Conservation (phyloP, 2,888 invertebrate species). For the Ornithoptera priamus region DNA sequence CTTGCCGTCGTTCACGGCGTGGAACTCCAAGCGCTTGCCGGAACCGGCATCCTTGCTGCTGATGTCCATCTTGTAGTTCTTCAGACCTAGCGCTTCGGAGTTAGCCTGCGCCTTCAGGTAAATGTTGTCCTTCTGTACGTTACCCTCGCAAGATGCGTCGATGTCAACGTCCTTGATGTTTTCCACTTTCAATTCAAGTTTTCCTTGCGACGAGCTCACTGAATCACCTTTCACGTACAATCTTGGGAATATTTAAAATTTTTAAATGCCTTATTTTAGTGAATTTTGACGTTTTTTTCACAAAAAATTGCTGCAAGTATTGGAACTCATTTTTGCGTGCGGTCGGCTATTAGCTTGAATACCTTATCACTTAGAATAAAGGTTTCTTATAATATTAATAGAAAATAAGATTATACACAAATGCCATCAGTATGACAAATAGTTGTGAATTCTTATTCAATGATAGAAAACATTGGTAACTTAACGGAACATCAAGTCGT, state of each 20-base stretch:
- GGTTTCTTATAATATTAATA: too few relatives aligned
- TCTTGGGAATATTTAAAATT: slow-evolving; percentile 40
- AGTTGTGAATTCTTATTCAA: too few relatives aligned
- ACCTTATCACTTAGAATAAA: too few relatives aligned
- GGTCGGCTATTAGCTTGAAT: too few relatives aligned
- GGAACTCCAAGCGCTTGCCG: slow-evolving; percentile 82
- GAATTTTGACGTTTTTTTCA: too few relatives aligned
- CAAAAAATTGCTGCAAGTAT: too few relatives aligned
- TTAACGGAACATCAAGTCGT: too few relatives aligned
- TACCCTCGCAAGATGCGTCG: slow-evolving; percentile 76
- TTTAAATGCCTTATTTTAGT: neutral
- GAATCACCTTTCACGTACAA: slow-evolving; percentile 59
- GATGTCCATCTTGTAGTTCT: slow-evolving; percentile 83
- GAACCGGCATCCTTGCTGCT: slow-evolving; percentile 81
- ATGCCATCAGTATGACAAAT: too few relatives aligned
- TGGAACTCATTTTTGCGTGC: too few relatives aligned
- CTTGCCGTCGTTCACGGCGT: slow-evolving; percentile 82
- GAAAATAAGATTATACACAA: too few relatives aligned
- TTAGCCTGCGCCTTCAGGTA: slow-evolving; percentile 81
- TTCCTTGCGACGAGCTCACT: slow-evolving; percentile 80
- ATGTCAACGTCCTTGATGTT: slow-evolving; percentile 77
- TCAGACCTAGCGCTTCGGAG: slow-evolving; percentile 82
- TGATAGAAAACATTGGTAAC: too few relatives aligned
- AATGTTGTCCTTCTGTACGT: slow-evolving; percentile 83
- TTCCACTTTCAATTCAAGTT: slow-evolving; percentile 76